Base-by-base conservation (phyloP, 2,888 invertebrate species). In the Dysmachus trigonus region DNA sequence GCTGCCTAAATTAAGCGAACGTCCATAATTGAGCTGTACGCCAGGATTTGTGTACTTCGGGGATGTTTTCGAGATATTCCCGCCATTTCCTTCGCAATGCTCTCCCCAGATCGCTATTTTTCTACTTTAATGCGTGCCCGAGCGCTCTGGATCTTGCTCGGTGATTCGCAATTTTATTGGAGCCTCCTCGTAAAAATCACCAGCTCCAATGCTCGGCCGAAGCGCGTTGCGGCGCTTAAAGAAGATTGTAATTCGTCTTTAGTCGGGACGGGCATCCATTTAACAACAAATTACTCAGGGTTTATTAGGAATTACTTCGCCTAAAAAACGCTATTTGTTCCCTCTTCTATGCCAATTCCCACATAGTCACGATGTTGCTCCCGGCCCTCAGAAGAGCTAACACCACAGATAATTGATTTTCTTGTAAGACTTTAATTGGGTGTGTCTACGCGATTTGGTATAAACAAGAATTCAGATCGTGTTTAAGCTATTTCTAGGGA, bases 11-110 rank as follows among this genome's bases (percentile, higher is more conserved):
- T 79, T 51, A 79, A 79, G 79, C 47, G 38, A 79, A 79, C 79
- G 79, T 31, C 79, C 51, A 51, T 79, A 79, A 79, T 79, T 79
- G 79, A 79, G 79, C 51, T 79, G 79, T 79, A 38, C 79, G 79
- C 79, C 18, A 79, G 79, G 76, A 76, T 76, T 76, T 76, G 76
- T 38, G 35, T 76, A 38, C 35, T 76, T 76, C 22, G 33, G 76
- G 76, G 76, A 76, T 76, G 38, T 76, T 38, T 62, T 62, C 7
- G 22, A 62, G 62, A 62, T 62, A 62, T 62, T 62, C 27, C 62
- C 62, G 10, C 62, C 62, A 62, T 62, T 62, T 62, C 62, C 62
- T 62, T 22, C 27, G 62, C 62, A 62, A 62, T 62, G 62, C 8
- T 62, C 8, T 62, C 27, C 62, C 62, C 27, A 62, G 27, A 62